Evolutionary conservation across 2,797 vertebrate genomes (phyloP), one percentile per base, ranked within the genome.

Genomic region (Hipposideros larvatus): DNA sequence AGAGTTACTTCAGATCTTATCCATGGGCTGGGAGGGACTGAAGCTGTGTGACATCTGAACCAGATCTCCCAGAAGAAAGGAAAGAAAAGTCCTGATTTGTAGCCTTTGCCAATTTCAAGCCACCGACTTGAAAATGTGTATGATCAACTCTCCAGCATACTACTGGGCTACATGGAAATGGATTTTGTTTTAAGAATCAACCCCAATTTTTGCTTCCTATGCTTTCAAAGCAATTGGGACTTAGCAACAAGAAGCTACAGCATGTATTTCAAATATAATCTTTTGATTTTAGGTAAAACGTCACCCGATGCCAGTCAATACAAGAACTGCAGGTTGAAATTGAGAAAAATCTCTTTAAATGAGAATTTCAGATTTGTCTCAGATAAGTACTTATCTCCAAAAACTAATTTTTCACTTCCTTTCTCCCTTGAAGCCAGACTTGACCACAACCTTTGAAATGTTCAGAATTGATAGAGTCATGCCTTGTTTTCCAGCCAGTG

Each of bases 251-350:
- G 22, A 80, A 75, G 70, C 61, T 46, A 66, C 2, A 59, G 37
- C 51, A 63, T 14, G 8, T 57, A 65, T 93, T 80, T 94, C 68
- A 74, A 87, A 83, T 68, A 37, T 13, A 34, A 26, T 61, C 57
- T 79, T 88, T 91, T 86, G 65, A 79, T 84, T 87, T 91, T 83
- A 43, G 37, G 68, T 83, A 71, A 94, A 83, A 93, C 0, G 5
- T 89, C 73, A 90, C 61, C 15, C n/a, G 66, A 11, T 61, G 15
- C 19, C 57, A 94, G 43, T 94, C 94, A 92, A 43, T 92, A 92
- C 48, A 91, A 93, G 65, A 96, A 80, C 11, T 91, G 37, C 86
- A 89, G 51, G 63, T 84, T 90, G 86, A 96, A 94, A 97, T 95
- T 96, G 79, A 95, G 92, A 87, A 90, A 94, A 85, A 73, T 66